A percentile compares a stretch with the other conserved stretches of the same genome.
phyloP scores from a whole-genome alignment of 2,797 vertebrate species.

The Eleutherodactylus coqui region DNA sequence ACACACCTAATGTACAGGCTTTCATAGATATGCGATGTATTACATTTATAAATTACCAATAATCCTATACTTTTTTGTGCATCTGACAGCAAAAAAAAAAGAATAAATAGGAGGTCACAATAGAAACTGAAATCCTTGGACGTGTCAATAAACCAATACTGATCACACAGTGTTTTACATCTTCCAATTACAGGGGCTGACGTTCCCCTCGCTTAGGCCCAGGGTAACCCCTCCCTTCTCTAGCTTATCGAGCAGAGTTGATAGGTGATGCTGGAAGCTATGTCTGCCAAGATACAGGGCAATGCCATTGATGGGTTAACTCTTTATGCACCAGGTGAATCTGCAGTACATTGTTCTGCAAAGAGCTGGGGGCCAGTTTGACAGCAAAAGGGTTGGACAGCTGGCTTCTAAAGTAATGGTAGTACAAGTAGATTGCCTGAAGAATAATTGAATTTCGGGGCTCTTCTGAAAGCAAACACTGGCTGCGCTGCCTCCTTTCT shows the following conservation, averaged over 20 bases:
- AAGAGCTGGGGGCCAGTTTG: conserved; percentile 38
- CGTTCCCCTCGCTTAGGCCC: conserved; percentile 13
- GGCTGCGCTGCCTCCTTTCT: conserved; percentile 59
- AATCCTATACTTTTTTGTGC: conserved; percentile 40
- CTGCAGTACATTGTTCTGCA: conserved; percentile 25
- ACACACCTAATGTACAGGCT: neutral
- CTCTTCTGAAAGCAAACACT: conserved; percentile 63
- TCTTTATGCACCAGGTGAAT: conserved; percentile 24
- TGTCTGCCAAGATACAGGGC: conserved; percentile 46
- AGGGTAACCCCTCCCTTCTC: conserved; percentile 27
- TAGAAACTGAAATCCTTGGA: conserved; percentile 50
- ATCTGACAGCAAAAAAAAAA: conserved; percentile 37
- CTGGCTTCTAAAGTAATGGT: conserved; percentile 63
- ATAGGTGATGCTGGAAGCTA: conserved; percentile 31
- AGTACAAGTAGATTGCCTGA: conserved; percentile 62
- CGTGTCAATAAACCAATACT: conserved; percentile 60
- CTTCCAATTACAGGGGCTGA: conserved; percentile 51
- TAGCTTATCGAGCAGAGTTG: conserved; percentile 10
- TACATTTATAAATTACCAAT: conserved; percentile 32
- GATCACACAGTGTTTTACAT: conserved; percentile 60
- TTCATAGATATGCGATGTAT: conserved; percentile 8
- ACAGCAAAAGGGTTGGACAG: conserved; percentile 59
- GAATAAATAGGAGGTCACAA: conserved; percentile 52
- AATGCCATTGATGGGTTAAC: conserved; percentile 54
- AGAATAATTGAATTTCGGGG: conserved; percentile 64